Conservation (phyloP, 2,888 invertebrate species). For the Shargacucullia verbasci region DNA sequence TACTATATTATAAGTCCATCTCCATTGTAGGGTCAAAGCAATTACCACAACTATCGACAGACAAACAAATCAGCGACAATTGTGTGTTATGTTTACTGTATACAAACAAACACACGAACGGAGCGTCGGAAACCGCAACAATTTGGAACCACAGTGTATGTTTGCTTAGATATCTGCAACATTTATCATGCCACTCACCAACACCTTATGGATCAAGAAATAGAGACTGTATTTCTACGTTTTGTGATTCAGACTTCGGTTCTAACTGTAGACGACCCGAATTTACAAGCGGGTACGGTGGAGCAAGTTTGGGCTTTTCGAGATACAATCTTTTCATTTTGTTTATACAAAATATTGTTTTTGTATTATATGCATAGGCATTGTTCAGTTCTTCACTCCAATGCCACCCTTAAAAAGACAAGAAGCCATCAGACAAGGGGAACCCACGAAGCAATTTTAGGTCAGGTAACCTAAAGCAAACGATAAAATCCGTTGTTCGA, state of each 20-base stretch:
- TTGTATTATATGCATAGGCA: neutral
- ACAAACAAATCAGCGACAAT: slow-evolving; percentile 77
- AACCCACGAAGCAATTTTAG: too few relatives aligned
- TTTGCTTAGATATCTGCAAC: slow-evolving; percentile 77
- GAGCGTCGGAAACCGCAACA: slow-evolving; percentile 73
- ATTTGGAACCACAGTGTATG: slow-evolving; percentile 74
- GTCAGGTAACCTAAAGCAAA: too few relatives aligned
- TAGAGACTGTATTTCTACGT: slow-evolving; percentile 41
- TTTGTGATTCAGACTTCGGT: slow-evolving; percentile 36
- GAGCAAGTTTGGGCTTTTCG: slow-evolving; percentile 62
- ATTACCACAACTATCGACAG: slow-evolving; percentile 58
- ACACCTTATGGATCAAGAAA: slow-evolving; percentile 8
- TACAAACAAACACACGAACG: slow-evolving; percentile 69
- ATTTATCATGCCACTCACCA: slow-evolving; percentile 30
- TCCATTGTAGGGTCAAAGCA: slow-evolving; percentile 51
- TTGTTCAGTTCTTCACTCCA: too few relatives aligned
- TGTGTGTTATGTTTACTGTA: slow-evolving; percentile 71
- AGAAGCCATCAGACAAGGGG: too few relatives aligned
- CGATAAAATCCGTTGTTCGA: too few relatives aligned
- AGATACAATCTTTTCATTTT: slow-evolving; percentile 69
- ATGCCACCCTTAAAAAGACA: too few relatives aligned
- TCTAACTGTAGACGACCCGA: slow-evolving; percentile 62
- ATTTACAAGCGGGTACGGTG: slow-evolving; percentile 72
- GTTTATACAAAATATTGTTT: slow-evolving; percentile 56
- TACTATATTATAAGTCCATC: slow-evolving; percentile 20